Base-by-base conservation (phyloP, 1,140 invertebrate species). In the Ceratina japonica region DNA sequence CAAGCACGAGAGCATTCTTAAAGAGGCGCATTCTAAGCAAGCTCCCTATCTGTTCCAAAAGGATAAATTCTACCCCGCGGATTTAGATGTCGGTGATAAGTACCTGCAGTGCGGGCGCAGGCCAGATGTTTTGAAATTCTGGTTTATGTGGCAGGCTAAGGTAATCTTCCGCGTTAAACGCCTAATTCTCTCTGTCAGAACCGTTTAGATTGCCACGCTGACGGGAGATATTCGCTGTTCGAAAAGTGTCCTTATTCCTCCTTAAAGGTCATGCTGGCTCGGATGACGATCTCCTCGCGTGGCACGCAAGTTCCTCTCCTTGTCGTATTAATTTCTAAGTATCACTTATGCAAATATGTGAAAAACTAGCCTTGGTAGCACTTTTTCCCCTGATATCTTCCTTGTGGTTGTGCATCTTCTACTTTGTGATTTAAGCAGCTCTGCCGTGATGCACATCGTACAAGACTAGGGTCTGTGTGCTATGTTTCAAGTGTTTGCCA, bases 51-150 rank as follows among this genome's bases (percentile, higher is more conserved):
- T 98, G 1, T 98, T 98, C 88, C 97, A 98, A 89, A 95, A 97
- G 84, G 97, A 98, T 88, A 98, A 98, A 91, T 97, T 97, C 90
- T 99, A 99, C 88, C 96, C 98, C 87, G 94, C 96, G 0, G 93
- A 92, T n/a, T 98, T 97, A 90, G 98, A 98, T 88, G 97, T 96
- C 0, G 98, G 98, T 0, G 97, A 99, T 89, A 98, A 98, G 90
- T 97, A 97, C 81, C 93, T 99, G 12, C 97, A 98, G 90, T 99
- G 98, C 90, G 98, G 98, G 3, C 94, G 98, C 54, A 98, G 98
- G 91, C 96, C 97, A 80, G 98, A 99, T 91, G 95, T 97, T 2
- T 96, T 98, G 85, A 98, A 98, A 92, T 93, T 98, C 15, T 99
- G 98, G 98, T 91, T 98, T 27, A 97, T 98, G 96, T 97, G 98